phyloP scores from a whole-genome alignment of 2,797 vertebrate genomes.

The Cirrhinus molitorella region DNA sequence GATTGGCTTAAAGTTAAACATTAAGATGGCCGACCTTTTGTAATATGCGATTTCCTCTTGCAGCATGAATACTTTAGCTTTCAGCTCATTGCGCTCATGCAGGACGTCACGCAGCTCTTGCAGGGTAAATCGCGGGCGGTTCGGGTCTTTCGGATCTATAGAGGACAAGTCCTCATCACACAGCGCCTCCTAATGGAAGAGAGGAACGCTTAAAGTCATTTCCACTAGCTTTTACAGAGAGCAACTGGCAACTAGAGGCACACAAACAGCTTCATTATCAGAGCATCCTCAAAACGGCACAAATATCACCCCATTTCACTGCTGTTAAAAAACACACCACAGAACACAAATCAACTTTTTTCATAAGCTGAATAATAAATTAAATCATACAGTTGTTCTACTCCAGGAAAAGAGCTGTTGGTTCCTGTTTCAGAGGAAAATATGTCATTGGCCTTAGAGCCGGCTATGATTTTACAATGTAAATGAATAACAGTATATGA shows the following conservation, averaged over 20 bases:
- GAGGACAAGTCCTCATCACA: conserved; percentile 80
- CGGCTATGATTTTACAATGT: not conserved
- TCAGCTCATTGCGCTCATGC: conserved; percentile 96
- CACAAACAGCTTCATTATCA: not conserved
- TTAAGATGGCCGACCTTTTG: conserved; percentile 81
- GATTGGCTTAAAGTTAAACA: not conserved
- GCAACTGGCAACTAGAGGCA: not conserved
- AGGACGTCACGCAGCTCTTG: conserved; percentile 97
- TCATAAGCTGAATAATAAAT: too few species aligned
- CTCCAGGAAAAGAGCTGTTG: not conserved
- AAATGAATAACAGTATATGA: not conserved
- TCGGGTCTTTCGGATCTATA: conserved; percentile 90
- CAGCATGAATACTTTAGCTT: conserved; percentile 95
- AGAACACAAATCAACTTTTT: not conserved
- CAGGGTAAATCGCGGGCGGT: conserved; percentile 93
- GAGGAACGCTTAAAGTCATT: not conserved
- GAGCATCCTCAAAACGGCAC: not conserved
- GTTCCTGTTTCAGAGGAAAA: not conserved
- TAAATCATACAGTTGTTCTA: too few species aligned
- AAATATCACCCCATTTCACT: not conserved
- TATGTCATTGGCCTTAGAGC: too few species aligned
- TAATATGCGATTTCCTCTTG: conserved; percentile 98
- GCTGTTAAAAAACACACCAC: not conserved
- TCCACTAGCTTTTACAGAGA: not conserved
- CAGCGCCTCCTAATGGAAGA: conserved; percentile 77